phyloP scores from a whole-genome alignment of 2,797 vertebrate species.

The Calcarius lapponicus region DNA sequence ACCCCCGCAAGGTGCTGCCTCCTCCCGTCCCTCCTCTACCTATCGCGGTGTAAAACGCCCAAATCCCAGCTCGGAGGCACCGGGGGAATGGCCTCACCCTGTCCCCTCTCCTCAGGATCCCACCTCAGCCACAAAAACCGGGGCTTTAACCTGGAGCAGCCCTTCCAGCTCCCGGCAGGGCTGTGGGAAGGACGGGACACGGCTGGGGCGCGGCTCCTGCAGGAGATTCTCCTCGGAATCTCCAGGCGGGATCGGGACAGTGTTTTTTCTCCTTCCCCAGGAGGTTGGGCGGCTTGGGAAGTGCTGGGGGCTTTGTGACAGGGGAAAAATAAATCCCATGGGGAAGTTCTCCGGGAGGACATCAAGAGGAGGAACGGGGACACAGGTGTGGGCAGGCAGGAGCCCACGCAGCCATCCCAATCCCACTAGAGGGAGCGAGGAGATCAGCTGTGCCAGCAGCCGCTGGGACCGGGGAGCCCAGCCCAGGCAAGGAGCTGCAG shows the following conservation, averaged over 20 bases:
- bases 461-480: background rate
- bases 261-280: background rate
- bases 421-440: conserved; percentile 20
- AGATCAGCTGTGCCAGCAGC: background rate
- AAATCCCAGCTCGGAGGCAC: background rate
- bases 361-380: accelerated
- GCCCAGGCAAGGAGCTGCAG: background rate
- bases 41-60: background rate
- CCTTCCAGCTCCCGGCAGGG: background rate
- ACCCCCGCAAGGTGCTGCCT: background rate
- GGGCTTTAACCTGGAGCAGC: background rate
- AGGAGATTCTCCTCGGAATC: background rate
- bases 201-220: background rate
- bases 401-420: background rate
- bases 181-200: background rate
- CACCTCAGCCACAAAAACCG: background rate
- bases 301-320: background rate
- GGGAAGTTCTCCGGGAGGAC: background rate
- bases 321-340: background rate
- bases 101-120: background rate
- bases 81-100: accelerated
- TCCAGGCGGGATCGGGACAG: background rate
- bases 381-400: accelerated
- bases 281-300: background rate
- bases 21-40: background rate